These are phyloP conservation scores for Austrofundulus limnaeus DNA, from an alignment of 2,113 vertebrate genomes.

Conservation along the genomic window DNA sequence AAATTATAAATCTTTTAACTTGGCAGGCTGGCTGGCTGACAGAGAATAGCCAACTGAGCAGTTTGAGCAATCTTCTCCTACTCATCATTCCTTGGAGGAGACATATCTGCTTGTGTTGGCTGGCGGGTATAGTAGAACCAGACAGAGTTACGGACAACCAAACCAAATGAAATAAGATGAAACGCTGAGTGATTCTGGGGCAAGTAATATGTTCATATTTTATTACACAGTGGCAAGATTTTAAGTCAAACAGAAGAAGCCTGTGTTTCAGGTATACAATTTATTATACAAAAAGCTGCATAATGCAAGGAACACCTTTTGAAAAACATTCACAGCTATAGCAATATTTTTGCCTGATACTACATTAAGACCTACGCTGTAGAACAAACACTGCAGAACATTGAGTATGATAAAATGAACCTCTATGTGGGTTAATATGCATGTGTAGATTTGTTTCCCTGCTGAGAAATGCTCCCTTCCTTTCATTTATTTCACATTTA, in stretches of 20 bases:
- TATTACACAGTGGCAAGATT: slow-evolving; percentile 47
- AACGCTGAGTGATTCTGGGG: slow-evolving; percentile 49
- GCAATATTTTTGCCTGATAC: not conserved
- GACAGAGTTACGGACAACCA: slow-evolving; percentile 57
- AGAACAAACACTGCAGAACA: slow-evolving; percentile 5
- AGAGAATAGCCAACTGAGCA: slow-evolving; percentile 43
- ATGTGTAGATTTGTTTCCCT: not conserved
- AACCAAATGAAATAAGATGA: slow-evolving; percentile 62
- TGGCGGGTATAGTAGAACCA: slow-evolving; percentile 42
- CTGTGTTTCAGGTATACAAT: slow-evolving; percentile 33
- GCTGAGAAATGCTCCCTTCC: not conserved
- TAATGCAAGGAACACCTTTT: slow-evolving; percentile 7
- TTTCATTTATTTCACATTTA: slow-evolving; percentile 38
- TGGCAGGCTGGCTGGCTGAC: slow-evolving; percentile 49
- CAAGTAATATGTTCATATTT: slow-evolving; percentile 57
- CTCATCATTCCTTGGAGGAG: slow-evolving; percentile 55
- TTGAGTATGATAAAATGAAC: slow-evolving; percentile 1
- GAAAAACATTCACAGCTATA: slow-evolving; percentile 6
- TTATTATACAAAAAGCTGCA: slow-evolving; percentile 10
- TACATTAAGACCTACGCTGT: not conserved
- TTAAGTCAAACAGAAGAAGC: slow-evolving; percentile 34
- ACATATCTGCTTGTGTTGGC: slow-evolving; percentile 51
- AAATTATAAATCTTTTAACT: slow-evolving; percentile 72
- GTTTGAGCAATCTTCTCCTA: slow-evolving; percentile 62
- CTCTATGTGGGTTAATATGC: not conserved